Evolutionary conservation across 2,113 vertebrate genomes (phyloP), one percentile per base, ranked within the genome.

Genomic region (Hemiscyllium ocellatum): DNA sequence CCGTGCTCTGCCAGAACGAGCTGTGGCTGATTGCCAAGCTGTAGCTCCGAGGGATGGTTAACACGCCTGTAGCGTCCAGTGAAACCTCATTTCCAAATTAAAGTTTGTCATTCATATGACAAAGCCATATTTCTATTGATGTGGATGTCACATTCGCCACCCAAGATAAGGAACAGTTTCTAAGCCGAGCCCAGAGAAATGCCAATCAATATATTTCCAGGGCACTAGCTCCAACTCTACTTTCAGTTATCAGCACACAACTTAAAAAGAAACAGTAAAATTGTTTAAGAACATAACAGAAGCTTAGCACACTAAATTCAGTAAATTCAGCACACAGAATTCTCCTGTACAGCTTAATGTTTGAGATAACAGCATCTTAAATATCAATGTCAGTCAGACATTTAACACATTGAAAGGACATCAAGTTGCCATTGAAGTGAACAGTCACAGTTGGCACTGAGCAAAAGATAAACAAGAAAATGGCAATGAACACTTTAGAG

Each of bases 51-150:
- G 47, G 69, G 26, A 29, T 29, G 37, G 68, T 76, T 72, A 95
- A 29, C 26, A 19, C 72, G 69, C 94, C 68, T 15, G 37, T 29
- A 47, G 69, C 69, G 72, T 76, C 68, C 94, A 76, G 37, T 50
- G 42, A 95, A 72, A 72, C 24, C 68, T 95, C n/a, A 52, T 76
- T 95, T 76, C 68, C 69, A 95, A 72, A 76, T 50, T 72, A 95
- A 95, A 76, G 22, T 3, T 26, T 52, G 47, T 52, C 47, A 76
- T 95, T 76, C 26, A 95, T 29, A 33, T 68, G 33, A 76, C 26
- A 95, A 72, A 95, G 26, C 94, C 47, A 95, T 26, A 29, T 13
- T 26, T 95, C 69, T 76, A 70, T 95, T 95, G 24, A 76, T 42
- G 50, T 33, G 24, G 72, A 50, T 61, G 22, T 93, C 61, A 95